Evolutionary conservation across 2,113 vertebrate species (phyloP).

Genomic region (Montifringilla adamsi): DNA sequence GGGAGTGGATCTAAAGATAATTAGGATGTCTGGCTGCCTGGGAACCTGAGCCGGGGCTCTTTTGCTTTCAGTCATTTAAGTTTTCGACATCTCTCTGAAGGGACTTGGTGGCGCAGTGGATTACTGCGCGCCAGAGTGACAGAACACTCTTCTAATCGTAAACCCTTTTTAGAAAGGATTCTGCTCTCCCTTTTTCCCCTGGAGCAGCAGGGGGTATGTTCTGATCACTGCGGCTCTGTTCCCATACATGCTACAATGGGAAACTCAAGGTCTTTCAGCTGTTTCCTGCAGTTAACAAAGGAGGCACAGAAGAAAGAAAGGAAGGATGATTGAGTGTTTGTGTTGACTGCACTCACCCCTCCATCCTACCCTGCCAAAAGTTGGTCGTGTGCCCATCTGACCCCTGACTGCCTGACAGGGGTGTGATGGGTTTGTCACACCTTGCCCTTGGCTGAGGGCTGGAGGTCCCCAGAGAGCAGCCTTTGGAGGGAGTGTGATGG

Average conservation of each 20-base stretch:
- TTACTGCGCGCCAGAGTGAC: conserved; percentile 76
- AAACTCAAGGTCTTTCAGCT: conserved; percentile 68
- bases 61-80: conserved; percentile 81
- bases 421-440: neutral
- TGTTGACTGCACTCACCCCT: conserved; percentile 63
- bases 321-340: conserved; percentile 66
- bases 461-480: accelerated
- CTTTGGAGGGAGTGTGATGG: neutral
- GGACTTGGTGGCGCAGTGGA: conserved; percentile 76
- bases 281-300: conserved; percentile 70
- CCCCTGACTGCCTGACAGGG: neutral
- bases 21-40: conserved; percentile 79
- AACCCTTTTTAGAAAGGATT: conserved; percentile 69
- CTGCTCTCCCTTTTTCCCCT: conserved; percentile 64
- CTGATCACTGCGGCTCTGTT: conserved; percentile 75
- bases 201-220: conserved; percentile 76
- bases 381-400: neutral
- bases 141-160: conserved; percentile 70
- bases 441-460: neutral
- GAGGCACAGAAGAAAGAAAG: conserved; percentile 51
- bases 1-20: conserved; percentile 76
- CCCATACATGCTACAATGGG: conserved; percentile 48
- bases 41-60: conserved; percentile 70
- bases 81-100: conserved; percentile 79
- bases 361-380: neutral